phyloP scores from a whole-genome alignment of 2,113 vertebrate genomes.

The Tonatia bakeri region DNA sequence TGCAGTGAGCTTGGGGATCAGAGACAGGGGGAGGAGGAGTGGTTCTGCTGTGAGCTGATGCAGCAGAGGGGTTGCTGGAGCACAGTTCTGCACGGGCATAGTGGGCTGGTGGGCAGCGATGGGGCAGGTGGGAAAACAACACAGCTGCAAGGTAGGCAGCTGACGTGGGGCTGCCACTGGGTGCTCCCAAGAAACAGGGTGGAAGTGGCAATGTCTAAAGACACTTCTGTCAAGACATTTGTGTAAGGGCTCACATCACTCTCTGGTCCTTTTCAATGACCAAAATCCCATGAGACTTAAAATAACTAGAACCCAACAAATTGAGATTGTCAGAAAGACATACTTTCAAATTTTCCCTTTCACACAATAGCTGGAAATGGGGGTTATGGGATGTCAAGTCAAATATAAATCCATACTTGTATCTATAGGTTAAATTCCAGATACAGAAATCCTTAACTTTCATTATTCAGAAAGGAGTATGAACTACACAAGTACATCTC shows the following conservation, averaged over 20 bases:
- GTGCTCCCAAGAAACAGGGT: constrained; percentile 49
- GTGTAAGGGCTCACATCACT: background rate
- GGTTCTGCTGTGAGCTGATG: background rate
- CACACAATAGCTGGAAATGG: background rate
- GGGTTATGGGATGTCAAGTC: background rate
- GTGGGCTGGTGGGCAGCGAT: background rate
- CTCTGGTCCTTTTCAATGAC: background rate
- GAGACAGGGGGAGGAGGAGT: background rate
- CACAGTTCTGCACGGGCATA: background rate
- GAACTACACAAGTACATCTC: background rate
- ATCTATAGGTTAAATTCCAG: background rate
- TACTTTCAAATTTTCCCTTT: background rate
- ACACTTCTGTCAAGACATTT: background rate
- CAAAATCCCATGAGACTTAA: background rate
- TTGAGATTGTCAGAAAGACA: background rate
- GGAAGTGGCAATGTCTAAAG: constrained; percentile 52
- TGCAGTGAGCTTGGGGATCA: background rate
- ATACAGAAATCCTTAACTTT: background rate
- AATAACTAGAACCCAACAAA: background rate
- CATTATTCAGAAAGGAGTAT: background rate
- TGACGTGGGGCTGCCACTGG: constrained; percentile 35
- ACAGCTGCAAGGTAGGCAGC: background rate
- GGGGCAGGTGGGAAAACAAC: background rate
- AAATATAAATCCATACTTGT: background rate
- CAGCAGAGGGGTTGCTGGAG: background rate